A percentile compares a stretch with the other conserved stretches of the same genome.
Conservation (phyloP, 2,797 vertebrate species). For the Pipistrellus kuhlii region DNA sequence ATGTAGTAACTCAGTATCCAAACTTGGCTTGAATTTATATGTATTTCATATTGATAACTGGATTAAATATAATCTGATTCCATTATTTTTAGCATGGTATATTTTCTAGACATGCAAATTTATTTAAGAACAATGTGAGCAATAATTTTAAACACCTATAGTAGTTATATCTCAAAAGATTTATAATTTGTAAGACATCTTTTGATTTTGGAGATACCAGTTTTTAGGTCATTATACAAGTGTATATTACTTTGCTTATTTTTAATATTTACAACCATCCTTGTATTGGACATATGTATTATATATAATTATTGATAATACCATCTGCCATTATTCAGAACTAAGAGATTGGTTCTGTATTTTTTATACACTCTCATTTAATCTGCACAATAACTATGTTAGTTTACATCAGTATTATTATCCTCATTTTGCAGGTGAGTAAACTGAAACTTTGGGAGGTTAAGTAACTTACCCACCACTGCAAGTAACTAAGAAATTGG, state of each 20-base stretch:
- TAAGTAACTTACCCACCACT: constrained; percentile 12
- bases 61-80: constrained; percentile 12
- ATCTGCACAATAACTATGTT: background rate
- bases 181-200: constrained; percentile 48
- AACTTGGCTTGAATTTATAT: background rate
- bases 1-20: constrained; percentile 1
- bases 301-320: background rate
- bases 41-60: background rate
- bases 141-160: constrained; percentile 39
- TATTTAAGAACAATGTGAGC: background rate
- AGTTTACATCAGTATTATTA: background rate
- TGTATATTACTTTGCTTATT: constrained; percentile 39
- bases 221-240: constrained; percentile 12
- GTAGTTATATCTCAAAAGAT: background rate
- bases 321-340: background rate
- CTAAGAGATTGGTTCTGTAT: background rate
- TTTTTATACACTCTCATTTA: constrained; percentile 20
- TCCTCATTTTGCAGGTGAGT: background rate
- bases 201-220: constrained; percentile 45
- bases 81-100: constrained; percentile 38
- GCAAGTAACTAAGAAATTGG: background rate
- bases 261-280: constrained; percentile 39
- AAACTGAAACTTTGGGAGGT: constrained; percentile 7
- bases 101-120: background rate
- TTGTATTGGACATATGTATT: background rate